Conservation (phyloP, 2,888 invertebrate species). For the Cremastinae sp. region DNA sequence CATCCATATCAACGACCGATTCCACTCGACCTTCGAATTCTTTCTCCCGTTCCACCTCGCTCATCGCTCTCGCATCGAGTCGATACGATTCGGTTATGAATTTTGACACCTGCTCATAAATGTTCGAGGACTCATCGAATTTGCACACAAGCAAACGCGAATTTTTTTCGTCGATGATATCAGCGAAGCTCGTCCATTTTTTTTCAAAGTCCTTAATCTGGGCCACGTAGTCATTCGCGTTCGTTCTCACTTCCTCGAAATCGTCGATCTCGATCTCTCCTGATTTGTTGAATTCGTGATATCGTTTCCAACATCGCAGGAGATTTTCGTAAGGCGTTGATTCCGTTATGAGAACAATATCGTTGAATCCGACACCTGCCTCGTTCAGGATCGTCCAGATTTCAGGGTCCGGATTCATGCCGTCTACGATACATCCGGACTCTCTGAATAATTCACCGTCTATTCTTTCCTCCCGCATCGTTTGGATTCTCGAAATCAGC, state of each 20-base stretch:
- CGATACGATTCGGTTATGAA: constrained; percentile 75
- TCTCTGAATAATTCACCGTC: constrained; percentile 66
- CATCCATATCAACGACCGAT: constrained; percentile 78
- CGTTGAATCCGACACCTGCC: constrained; percentile 81
- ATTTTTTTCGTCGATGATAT: constrained; percentile 66
- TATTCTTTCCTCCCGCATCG: constrained; percentile 70
- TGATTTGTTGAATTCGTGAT: constrained; percentile 10
- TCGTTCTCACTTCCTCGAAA: constrained; percentile 42
- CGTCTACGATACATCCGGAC: constrained; percentile 84
- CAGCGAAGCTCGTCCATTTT: constrained; percentile 65
- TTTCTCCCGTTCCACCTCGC: constrained; percentile 77
- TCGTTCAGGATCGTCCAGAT: constrained; percentile 81
- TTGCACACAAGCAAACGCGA: constrained; percentile 66
- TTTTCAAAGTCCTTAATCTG: constrained; percentile 52
- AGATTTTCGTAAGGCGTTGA: constrained; percentile 80
- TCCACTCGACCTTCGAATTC: constrained; percentile 75
- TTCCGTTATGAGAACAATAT: constrained; percentile 82
- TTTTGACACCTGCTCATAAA: constrained; percentile 72
- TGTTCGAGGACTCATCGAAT: constrained; percentile 68
- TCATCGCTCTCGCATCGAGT: constrained; percentile 79
- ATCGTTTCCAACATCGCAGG: constrained; percentile 67
- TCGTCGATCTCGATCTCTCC: constrained; percentile 27
- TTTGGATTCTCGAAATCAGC: constrained; percentile 78
- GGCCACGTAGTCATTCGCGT: constrained; percentile 44
- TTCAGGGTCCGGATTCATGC: constrained; percentile 81